Conservation (phyloP, 2,888 invertebrate species). For the Coleophora flavipennella region DNA sequence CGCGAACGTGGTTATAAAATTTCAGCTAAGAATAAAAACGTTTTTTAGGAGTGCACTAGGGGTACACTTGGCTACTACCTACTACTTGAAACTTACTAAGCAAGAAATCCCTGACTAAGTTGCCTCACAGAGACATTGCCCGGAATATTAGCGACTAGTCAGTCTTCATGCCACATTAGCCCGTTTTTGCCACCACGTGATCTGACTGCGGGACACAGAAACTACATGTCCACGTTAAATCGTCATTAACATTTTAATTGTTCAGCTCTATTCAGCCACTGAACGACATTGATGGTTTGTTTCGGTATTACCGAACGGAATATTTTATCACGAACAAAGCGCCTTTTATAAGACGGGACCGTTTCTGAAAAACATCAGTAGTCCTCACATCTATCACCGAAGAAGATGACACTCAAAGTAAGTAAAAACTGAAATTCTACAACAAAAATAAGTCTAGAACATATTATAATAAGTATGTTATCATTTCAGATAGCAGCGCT, state of each 20-base stretch:
- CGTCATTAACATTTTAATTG: conserved; percentile 65
- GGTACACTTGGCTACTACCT: no score
- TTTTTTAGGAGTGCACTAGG: no score
- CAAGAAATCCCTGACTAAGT: no score
- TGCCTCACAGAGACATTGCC: no score
- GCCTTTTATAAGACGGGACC: conserved; percentile 53
- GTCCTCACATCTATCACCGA: conserved; percentile 48
- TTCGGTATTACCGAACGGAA: conserved; percentile 65
- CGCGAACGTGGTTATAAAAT: no score
- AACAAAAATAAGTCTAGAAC: neutral
- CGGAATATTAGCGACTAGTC: no score
- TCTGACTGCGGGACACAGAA: conserved; percentile 48
- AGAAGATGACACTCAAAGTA: conserved; percentile 62
- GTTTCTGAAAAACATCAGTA: conserved; percentile 58
- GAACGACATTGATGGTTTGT: conserved; percentile 68
- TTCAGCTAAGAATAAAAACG: no score
- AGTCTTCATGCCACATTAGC: conserved; percentile 36
- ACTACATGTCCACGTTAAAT: conserved; percentile 46
- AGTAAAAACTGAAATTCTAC: conserved; percentile 24
- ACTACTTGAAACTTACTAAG: no score
- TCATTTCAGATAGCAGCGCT: conserved; percentile 31
- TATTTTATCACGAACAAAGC: conserved; percentile 57
- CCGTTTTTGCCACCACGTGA: conserved; percentile 49
- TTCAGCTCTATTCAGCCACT: conserved; percentile 54
- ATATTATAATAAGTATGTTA: conserved; percentile 2